Evolutionary conservation across 2,888 invertebrate genomes (phyloP), one percentile per base, ranked within the genome.

Genomic region (Cheilosia impressa): DNA sequence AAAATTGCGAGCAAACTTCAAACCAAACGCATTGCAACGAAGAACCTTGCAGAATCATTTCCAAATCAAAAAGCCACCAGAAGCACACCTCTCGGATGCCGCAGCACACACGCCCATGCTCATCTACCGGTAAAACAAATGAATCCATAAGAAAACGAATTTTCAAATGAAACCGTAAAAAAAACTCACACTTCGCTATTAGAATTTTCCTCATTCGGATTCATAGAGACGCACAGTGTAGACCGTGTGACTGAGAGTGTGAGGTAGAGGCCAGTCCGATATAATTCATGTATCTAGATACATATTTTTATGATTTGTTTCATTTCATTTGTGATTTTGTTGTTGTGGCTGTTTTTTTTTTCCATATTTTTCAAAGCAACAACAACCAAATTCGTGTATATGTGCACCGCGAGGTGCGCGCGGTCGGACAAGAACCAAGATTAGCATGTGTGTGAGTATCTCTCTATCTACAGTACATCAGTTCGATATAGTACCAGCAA

Each of bases 141-240:
- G 31, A 57, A 76, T 68, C 63, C 57, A 71, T 73, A 69, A 58
- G 75, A 75, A 69, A 79, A 80, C 38, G 52, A 71, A 79, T 77
- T 85, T 85, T 57, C 87, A 88, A 82, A 91, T 89, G 89, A 89
- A 90, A 88, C 87, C 81, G 80, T 87, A 90, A 89, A 88, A 88
- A 78, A 75, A 79, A 87, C 27, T 27, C 27, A 27, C 38, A 62
- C 45, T 60, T 69, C 31, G 45, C 77, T 60, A 84, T 84, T 79
- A 76, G 81, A 85, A 85, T 85, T 85, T 85, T 81, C 76, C 76
- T 72, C 81, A 62, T 72, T 81, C 71, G 72, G 60, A 66, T 57
- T 63, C 79, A 69, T 60, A 60, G 71, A 75, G 63, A 60, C 55
- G 66, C 62, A 80, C 62, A 63, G 52, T 52, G 72, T 65, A 19